phyloP scores from a whole-genome alignment of 1,140 invertebrate species.

The Colletes latitarsis region DNA sequence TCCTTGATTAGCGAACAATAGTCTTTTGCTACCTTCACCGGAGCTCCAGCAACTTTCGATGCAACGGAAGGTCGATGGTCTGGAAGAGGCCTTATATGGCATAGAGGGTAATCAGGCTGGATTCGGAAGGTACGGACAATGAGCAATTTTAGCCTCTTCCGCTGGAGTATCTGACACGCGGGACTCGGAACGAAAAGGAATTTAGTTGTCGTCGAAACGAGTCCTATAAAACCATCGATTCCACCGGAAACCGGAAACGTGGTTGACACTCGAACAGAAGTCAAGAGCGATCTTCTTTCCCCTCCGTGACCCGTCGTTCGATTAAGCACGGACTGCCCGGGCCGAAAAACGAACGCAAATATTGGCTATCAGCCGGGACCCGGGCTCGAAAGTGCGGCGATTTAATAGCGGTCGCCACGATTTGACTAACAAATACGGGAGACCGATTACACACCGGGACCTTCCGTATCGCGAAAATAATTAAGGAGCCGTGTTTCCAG shows the following conservation, averaged over 20 bases:
- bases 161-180: slow-evolving; percentile 30
- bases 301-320: background rate
- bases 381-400: slow-evolving; percentile 1
- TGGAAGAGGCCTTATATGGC: background rate
- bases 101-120: background rate
- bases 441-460: slow-evolving; percentile 39
- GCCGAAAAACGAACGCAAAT: slow-evolving; percentile 37
- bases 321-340: background rate
- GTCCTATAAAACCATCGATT: slow-evolving; percentile 63
- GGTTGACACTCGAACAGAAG: slow-evolving; percentile 43
- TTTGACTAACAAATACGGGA: slow-evolving; percentile 66
- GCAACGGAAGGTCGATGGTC: too few species aligned
- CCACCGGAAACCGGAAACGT: slow-evolving; percentile 28
- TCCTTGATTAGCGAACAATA: too few species aligned
- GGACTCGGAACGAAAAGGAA: slow-evolving; percentile 43
- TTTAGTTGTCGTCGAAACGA: slow-evolving; percentile 49
- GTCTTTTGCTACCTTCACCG: too few species aligned
- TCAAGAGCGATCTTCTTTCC: slow-evolving; percentile 15
- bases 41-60: too few species aligned
- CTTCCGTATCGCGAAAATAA: slow-evolving; percentile 53
- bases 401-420: slow-evolving; percentile 56
- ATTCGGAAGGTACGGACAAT: slow-evolving; percentile 31
- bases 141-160: slow-evolving; percentile 49
- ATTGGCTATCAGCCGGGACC: slow-evolving; percentile 39
- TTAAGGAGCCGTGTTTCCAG: slow-evolving; percentile 51